Evolutionary conservation across 2,797 vertebrate species (phyloP).

Genomic region (Heterohyrax brucei): DNA sequence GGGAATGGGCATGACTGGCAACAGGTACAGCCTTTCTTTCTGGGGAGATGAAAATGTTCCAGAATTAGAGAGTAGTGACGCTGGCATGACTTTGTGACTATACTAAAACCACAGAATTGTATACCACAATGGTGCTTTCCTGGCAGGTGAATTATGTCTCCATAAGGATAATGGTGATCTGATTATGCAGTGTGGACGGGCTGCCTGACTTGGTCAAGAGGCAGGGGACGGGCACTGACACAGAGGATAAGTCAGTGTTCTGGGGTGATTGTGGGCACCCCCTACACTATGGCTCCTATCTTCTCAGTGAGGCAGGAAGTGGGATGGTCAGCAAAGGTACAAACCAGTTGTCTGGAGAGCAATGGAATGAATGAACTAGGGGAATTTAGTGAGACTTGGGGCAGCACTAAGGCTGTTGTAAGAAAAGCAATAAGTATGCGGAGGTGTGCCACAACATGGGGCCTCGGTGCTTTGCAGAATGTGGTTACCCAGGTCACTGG

Average conservation of each 20-base stretch:
- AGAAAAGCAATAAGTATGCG: neutral
- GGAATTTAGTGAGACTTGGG: neutral
- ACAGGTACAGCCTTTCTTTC: neutral
- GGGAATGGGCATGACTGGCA: neutral
- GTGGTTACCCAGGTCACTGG: too few species aligned
- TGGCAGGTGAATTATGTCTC: neutral
- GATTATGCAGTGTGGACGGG: neutral
- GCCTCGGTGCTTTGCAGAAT: neutral
- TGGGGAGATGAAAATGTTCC: neutral
- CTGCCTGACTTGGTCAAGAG: neutral
- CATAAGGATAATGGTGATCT: neutral
- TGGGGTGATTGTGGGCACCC: fast-evolving
- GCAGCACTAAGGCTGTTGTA: neutral
- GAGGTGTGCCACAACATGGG: neutral
- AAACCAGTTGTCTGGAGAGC: neutral
- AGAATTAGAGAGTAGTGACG: neutral
- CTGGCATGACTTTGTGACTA: neutral
- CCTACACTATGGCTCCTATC: neutral
- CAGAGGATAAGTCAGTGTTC: fast-evolving
- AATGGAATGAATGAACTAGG: neutral
- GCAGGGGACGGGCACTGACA: neutral
- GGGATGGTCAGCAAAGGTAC: neutral
- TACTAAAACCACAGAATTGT: neutral
- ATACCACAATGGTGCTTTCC: neutral
- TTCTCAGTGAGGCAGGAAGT: neutral